A percentile compares a stretch with the other conserved stretches of the same genome.
These are phyloP conservation scores for Patiria pectinifera DNA, from an alignment of 53 echinoderm and acorn worm species.

Conservation along the genomic window DNA sequence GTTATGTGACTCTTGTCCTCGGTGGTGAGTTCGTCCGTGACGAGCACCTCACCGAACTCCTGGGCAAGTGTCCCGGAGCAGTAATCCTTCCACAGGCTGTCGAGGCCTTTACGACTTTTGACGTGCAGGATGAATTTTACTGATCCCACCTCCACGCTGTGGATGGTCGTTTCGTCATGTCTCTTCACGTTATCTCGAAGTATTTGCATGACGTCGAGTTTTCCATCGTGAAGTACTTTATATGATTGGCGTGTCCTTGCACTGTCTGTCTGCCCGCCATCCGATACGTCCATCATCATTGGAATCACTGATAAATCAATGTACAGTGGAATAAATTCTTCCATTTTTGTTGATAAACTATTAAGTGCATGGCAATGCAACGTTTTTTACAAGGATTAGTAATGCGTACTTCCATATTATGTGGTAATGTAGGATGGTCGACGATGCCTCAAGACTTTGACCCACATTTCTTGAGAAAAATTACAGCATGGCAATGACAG, in stretches of 20 bases:
- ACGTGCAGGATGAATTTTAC: slow-evolving; percentile 21
- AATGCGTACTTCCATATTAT: too few species aligned
- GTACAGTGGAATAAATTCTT: too few species aligned
- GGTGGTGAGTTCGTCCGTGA: slow-evolving; percentile 25
- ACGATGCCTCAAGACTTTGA: too few species aligned
- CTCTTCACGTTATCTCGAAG: background rate
- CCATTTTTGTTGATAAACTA: too few species aligned
- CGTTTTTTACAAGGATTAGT: too few species aligned
- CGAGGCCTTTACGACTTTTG: slow-evolving; percentile 33
- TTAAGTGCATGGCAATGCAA: too few species aligned
- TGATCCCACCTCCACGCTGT: background rate
- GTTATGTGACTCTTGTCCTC: slow-evolving; percentile 15
- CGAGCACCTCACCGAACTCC: slow-evolving; percentile 24
- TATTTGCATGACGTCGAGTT: background rate
- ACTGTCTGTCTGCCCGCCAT: background rate
- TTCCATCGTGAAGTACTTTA: background rate
- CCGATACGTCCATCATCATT: too few species aligned
- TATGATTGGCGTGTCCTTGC: background rate
- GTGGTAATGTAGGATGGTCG: too few species aligned
- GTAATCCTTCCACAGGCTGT: slow-evolving; percentile 31
- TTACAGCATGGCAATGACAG: too few species aligned
- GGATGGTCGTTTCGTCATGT: background rate
- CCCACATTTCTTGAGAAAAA: too few species aligned
- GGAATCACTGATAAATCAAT: too few species aligned
- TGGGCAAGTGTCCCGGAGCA: slow-evolving; percentile 15